Evolutionary conservation across 2,113 vertebrate genomes (phyloP).

Genomic region (Ranitomeya imitator): DNA sequence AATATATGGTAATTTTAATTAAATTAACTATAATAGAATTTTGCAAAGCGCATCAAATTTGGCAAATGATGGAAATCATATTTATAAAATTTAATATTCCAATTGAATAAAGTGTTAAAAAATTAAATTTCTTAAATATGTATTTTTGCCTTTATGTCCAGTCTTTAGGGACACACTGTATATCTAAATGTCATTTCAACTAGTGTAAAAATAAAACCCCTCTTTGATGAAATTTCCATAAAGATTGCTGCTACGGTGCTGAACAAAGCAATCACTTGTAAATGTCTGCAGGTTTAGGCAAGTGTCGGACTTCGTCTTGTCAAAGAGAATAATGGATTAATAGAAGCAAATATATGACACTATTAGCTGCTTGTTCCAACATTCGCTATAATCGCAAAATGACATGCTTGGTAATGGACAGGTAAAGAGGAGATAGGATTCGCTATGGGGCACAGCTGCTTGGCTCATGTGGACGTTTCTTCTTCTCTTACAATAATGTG

Average conservation of each 20-base stretch:
- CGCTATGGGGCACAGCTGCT: neutral
- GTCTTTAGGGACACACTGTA: too few relatives aligned
- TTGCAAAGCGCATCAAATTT: too few relatives aligned
- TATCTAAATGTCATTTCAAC: neutral
- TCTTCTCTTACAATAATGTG: neutral
- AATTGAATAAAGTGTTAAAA: too few relatives aligned
- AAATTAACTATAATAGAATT: too few relatives aligned
- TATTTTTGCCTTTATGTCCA: too few relatives aligned
- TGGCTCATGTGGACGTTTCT: neutral
- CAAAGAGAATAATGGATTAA: slow-evolving; percentile 38
- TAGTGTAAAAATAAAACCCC: neutral
- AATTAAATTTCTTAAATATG: too few relatives aligned
- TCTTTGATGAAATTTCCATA: neutral
- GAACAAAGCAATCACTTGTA: neutral
- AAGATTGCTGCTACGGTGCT: neutral
- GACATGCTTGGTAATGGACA: slow-evolving; percentile 25
- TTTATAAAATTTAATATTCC: too few relatives aligned
- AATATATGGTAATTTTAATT: too few relatives aligned
- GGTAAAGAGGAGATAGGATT: neutral
- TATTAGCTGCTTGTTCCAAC: slow-evolving; percentile 11
- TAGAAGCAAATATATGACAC: slow-evolving; percentile 18
- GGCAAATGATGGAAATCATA: too few relatives aligned
- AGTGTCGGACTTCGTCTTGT: neutral
- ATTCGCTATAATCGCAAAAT: slow-evolving; percentile 31
- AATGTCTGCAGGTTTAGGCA: neutral